Percentiles rank a stretch among this genome's conserved stretches.
Conservation (phyloP, 2,888 invertebrate species). For the Gymnoscelis rufifasciata region DNA sequence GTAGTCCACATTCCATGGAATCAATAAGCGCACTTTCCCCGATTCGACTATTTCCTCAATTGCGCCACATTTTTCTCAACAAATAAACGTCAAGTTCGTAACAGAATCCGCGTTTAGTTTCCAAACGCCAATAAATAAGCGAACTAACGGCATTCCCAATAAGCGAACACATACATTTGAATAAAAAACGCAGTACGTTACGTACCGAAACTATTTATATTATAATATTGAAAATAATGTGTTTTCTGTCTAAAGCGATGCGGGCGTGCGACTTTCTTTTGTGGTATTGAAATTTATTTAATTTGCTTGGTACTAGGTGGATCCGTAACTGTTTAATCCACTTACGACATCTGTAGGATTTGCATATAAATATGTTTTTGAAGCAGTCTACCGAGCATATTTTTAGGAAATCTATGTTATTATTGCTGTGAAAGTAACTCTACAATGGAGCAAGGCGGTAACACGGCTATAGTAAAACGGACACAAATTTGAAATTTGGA, state of each 20-base stretch:
- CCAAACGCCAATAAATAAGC: slow-evolving; percentile 39
- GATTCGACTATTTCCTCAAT: slow-evolving; percentile 16
- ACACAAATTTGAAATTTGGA: too few relatives aligned
- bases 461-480: too few relatives aligned
- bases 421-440: too few relatives aligned
- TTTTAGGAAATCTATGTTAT: too few relatives aligned
- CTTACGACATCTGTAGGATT: slow-evolving; percentile 13
- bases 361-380: slow-evolving; percentile 9
- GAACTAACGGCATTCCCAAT: slow-evolving; percentile 38
- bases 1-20: slow-evolving; percentile 11
- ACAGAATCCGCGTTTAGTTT: slow-evolving; percentile 38
- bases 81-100: slow-evolving; percentile 26
- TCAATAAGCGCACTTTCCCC: slow-evolving; percentile 21
- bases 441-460: too few relatives aligned
- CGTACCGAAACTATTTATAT: slow-evolving; percentile 44
- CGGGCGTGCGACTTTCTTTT: slow-evolving; percentile 44
- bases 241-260: slow-evolving; percentile 35
- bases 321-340: slow-evolving; percentile 12
- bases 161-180: slow-evolving; percentile 38
- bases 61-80: slow-evolving; percentile 23
- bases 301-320: slow-evolving; percentile 26
- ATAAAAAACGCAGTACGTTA: slow-evolving; percentile 43
- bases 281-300: slow-evolving; percentile 33
- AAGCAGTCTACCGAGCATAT: background rate
- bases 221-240: slow-evolving; percentile 37